phyloP scores from a whole-genome alignment of 53 echinoderm and acorn worm species.

The Antedon mediterranea region DNA sequence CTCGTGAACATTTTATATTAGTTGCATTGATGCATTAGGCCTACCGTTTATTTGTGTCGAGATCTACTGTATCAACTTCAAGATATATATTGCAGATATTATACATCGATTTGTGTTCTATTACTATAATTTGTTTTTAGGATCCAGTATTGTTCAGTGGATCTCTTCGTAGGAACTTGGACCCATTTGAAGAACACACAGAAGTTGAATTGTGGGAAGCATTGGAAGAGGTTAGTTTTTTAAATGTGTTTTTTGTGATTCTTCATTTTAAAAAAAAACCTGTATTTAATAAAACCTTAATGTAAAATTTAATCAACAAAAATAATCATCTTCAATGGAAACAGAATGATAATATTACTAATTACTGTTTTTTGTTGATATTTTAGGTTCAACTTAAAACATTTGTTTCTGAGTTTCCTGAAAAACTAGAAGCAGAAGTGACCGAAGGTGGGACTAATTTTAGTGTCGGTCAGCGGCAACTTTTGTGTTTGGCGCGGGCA shows the following conservation, averaged over 20 bases:
- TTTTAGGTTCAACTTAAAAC: conserved; percentile 67
- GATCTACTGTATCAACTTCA: too few relatives aligned
- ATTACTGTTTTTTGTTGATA: too few relatives aligned
- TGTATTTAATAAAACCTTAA: too few relatives aligned
- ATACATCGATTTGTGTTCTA: too few relatives aligned
- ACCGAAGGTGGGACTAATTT: conserved; percentile 77
- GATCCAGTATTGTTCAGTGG: conserved; percentile 92
- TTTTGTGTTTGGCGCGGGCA: conserved; percentile 77
- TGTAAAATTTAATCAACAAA: too few relatives aligned
- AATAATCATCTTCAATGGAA: too few relatives aligned
- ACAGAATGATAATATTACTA: too few relatives aligned
- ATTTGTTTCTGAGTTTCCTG: conserved; percentile 41
- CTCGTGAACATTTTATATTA: too few relatives aligned
- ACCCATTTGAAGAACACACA: conserved; percentile 61
- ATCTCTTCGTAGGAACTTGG: conserved; percentile 69
- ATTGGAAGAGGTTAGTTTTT: conserved; percentile 49
- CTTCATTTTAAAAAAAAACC: not conserved
- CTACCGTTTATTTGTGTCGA: too few relatives aligned
- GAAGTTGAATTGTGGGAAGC: conserved; percentile 73
- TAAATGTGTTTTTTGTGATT: not conserved
- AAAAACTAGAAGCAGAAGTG: conserved; percentile 52
- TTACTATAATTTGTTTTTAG: conserved; percentile 15
- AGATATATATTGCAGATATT: too few relatives aligned
- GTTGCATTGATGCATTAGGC: too few relatives aligned
- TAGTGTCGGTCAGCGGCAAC: conserved; percentile 86